Conservation (phyloP, 2,113 vertebrate genomes). For the Theristicus caerulescens region DNA sequence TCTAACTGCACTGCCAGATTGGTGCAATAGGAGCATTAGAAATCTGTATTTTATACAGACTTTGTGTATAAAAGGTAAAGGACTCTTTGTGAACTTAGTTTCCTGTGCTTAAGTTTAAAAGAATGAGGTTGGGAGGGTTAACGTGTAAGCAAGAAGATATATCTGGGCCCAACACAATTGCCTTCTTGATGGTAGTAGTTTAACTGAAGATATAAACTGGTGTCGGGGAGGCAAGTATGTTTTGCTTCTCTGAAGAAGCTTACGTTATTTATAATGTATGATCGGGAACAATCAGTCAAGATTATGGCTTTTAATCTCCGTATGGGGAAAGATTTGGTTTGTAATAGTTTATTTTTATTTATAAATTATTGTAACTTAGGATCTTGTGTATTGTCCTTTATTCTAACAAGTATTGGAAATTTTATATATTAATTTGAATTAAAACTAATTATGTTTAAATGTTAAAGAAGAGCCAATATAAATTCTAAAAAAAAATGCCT, state of each 20-base stretch:
- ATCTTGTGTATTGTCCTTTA: constrained; percentile 70
- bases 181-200: constrained; percentile 73
- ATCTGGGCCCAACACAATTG: constrained; percentile 75
- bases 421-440: constrained; percentile 63
- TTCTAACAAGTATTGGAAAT: constrained; percentile 59
- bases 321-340: constrained; percentile 77
- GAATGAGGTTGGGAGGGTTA: not conserved
- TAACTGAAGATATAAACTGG: constrained; percentile 44
- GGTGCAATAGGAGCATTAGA: constrained; percentile 52
- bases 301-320: constrained; percentile 74
- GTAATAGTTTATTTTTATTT: constrained; percentile 80
- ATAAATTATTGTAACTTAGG: constrained; percentile 73
- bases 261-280: constrained; percentile 71
- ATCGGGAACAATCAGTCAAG: constrained; percentile 75
- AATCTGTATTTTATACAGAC: constrained; percentile 30
- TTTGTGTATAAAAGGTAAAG: not conserved
- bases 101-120: constrained; percentile 11
- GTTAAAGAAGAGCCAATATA: constrained; percentile 38
- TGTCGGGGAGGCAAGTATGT: constrained; percentile 74
- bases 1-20: constrained; percentile 12
- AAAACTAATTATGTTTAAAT: constrained; percentile 31
- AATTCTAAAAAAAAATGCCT: constrained; percentile 16
- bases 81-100: not conserved
- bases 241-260: constrained; percentile 82
- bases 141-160: constrained; percentile 39